A percentile compares a stretch with the other conserved stretches of the same genome.
phyloP scores from a whole-genome alignment of 2,888 invertebrate genomes.

The Apotomis betuletana region DNA sequence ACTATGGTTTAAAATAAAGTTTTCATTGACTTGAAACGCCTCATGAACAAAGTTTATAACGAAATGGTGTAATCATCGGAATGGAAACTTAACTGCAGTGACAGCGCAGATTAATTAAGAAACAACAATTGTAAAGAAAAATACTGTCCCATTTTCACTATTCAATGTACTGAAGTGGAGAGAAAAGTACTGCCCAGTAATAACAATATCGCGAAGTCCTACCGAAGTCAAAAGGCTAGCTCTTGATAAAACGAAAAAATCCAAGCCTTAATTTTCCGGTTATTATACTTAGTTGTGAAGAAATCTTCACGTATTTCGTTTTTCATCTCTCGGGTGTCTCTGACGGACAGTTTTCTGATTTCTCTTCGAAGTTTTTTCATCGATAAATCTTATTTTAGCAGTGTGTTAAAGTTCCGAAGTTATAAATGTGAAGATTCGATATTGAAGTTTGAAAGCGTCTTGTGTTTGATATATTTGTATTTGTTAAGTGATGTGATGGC shows the following conservation, averaged over 20 bases:
- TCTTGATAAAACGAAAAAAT: constrained; percentile 64
- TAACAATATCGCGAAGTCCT: constrained; percentile 15
- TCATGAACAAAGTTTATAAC: background rate
- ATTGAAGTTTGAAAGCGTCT: constrained; percentile 15
- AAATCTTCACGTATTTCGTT: constrained; percentile 49
- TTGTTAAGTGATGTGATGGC: background rate
- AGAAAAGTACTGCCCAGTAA: constrained; percentile 27
- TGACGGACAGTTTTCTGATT: constrained; percentile 58
- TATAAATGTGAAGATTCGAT: constrained; percentile 24
- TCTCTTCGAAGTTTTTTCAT: constrained; percentile 46
- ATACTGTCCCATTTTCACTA: background rate
- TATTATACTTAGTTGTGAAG: constrained; percentile 45
- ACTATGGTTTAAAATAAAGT: no score
- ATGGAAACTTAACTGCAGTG: constrained; percentile 3
- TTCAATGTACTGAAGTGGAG: constrained; percentile 11
- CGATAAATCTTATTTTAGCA: constrained; percentile 29
- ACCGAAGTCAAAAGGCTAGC: constrained; percentile 48
- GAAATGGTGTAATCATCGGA: background rate
- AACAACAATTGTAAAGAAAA: constrained; percentile 19
- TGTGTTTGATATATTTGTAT: background rate
- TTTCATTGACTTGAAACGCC: no score
- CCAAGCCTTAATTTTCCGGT: constrained; percentile 77
- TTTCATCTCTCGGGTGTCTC: constrained; percentile 58
- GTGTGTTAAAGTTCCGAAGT: constrained; percentile 18
- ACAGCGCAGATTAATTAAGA: constrained; percentile 12